Conservation (phyloP, 2,113 vertebrate genomes). For the Tachycineta bicolor region DNA sequence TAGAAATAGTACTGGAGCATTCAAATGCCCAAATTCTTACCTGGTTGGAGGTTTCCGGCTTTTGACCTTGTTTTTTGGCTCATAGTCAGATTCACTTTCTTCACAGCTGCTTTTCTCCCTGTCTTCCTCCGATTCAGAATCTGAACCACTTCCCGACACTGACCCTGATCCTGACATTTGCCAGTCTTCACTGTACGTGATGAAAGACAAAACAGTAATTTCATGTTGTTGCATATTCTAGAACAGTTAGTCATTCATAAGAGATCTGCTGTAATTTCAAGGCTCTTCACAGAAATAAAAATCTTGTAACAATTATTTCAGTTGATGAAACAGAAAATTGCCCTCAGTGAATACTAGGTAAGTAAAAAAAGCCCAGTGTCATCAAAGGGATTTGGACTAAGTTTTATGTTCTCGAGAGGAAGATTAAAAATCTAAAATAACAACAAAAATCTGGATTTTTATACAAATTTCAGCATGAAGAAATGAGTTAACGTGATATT, state of each 20-base stretch:
- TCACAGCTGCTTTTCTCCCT: slow-evolving; percentile 83
- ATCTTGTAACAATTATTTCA: background rate
- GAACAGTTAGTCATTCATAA: background rate
- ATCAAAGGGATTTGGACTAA: background rate
- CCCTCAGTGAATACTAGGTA: background rate
- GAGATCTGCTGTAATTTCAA: background rate
- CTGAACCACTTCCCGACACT: slow-evolving; percentile 78
- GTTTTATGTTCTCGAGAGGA: background rate
- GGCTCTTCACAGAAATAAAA: background rate
- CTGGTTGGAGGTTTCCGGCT: slow-evolving; percentile 91
- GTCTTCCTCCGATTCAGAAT: slow-evolving; percentile 85
- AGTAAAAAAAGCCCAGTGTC: background rate
- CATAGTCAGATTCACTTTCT: slow-evolving; percentile 96
- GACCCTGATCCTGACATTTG: slow-evolving; percentile 91
- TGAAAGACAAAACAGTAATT: slow-evolving; percentile 24
- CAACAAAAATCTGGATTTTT: background rate
- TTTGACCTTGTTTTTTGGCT: slow-evolving; percentile 94
- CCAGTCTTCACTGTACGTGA: slow-evolving; percentile 80
- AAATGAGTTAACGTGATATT: background rate
- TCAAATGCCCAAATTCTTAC: slow-evolving; percentile 65
- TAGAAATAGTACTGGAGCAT: background rate
- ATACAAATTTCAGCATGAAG: background rate
- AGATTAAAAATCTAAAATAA: background rate
- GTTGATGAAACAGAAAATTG: background rate
- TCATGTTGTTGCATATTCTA: background rate